A percentile compares a stretch with the other conserved stretches of the same genome.
Evolutionary conservation across 2,797 vertebrate species (phyloP).

Genomic region (Malacoraja senta): DNA sequence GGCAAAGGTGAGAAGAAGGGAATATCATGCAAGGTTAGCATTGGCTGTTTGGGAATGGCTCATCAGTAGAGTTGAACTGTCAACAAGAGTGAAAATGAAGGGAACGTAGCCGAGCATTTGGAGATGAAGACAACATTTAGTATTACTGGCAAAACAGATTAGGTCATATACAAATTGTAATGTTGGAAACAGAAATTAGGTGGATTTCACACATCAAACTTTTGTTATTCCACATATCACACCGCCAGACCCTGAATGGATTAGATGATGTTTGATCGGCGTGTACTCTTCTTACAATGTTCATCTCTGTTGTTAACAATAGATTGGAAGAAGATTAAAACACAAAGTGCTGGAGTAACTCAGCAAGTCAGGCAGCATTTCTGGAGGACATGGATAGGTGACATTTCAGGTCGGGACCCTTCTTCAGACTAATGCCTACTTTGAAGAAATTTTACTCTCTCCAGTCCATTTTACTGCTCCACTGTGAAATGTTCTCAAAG

Average conservation of each 20-base stretch:
- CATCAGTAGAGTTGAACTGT: background rate
- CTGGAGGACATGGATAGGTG: no score
- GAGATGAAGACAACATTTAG: background rate
- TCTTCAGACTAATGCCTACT: no score
- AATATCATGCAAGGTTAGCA: background rate
- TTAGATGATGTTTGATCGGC: background rate
- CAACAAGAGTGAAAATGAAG: background rate
- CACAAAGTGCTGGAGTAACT: no score
- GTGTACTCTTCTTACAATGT: background rate
- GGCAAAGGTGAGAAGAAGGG: background rate
- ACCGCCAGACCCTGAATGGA: background rate
- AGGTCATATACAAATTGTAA: background rate
- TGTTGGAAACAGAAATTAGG: background rate
- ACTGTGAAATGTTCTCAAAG: no score
- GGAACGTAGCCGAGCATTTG: background rate
- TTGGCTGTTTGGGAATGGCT: background rate
- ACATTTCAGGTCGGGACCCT: no score
- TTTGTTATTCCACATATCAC: background rate
- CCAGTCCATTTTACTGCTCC: no score
- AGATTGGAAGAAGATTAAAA: background rate
- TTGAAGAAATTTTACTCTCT: no score
- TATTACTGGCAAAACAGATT: background rate
- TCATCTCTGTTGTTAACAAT: background rate
- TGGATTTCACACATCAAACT: background rate
- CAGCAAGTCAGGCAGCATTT: no score